Evolutionary conservation across 2,113 vertebrate species (phyloP).

Genomic region (Cyanoliseus patagonus): DNA sequence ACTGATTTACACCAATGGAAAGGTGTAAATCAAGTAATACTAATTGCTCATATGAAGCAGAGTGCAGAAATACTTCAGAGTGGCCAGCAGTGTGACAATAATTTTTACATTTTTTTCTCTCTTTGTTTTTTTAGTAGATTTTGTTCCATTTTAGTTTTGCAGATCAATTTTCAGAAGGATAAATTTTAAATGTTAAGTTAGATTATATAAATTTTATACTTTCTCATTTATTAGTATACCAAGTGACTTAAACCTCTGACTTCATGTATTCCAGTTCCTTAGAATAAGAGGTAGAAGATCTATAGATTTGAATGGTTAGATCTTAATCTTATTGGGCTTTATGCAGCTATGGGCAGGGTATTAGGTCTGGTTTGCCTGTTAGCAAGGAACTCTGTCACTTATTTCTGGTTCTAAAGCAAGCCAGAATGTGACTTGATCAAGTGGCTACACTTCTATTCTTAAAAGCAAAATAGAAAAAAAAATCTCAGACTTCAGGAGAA

Average conservation of each 20-base stretch:
- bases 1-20: background rate
- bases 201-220: background rate
- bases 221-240: background rate
- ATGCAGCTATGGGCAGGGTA: background rate
- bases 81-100: background rate
- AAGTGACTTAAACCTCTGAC: background rate
- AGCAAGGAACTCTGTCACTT: background rate
- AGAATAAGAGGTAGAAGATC: background rate
- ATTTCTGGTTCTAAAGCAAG: background rate
- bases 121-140: background rate
- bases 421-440: background rate
- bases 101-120: background rate
- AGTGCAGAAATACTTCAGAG: background rate
- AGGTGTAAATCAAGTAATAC: background rate
- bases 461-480: background rate
- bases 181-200: background rate
- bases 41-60: background rate
- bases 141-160: background rate
- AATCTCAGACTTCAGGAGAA: background rate
- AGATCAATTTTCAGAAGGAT: background rate
- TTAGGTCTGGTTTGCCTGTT: background rate
- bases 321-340: background rate
- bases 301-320: background rate
- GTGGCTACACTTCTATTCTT: background rate
- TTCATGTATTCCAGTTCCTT: background rate